These are phyloP conservation scores for Pseudois nayaur DNA, from an alignment of 2,113 vertebrate genomes.

Conservation along the genomic window DNA sequence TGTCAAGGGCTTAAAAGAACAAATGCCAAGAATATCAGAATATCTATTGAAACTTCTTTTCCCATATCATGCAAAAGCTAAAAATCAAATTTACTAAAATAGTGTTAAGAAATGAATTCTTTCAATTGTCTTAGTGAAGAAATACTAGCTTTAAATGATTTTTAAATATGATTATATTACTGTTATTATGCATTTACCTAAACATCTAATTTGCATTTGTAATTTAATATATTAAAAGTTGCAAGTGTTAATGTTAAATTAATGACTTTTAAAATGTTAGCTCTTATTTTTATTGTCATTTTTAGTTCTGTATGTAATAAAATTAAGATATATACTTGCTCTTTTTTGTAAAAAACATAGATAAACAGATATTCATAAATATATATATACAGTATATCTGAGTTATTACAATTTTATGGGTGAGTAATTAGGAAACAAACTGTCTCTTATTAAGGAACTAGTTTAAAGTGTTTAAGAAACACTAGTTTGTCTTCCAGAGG, in stretches of 20 bases:
- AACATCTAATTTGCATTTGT: not conserved
- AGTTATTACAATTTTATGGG: not conserved
- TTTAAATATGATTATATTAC: not conserved
- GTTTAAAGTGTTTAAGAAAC: not conserved
- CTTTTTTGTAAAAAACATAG: not conserved
- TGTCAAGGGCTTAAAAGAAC: not conserved
- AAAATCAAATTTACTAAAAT: slow-evolving; percentile 13
- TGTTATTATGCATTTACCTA: not conserved
- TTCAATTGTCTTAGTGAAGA: not conserved
- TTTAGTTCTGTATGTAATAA: not conserved
- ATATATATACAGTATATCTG: not conserved
- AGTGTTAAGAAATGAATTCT: not conserved
- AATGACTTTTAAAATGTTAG: not conserved
- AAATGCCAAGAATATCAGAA: not conserved
- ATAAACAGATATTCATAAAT: not conserved
- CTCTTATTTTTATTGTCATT: not conserved
- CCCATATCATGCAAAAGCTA: not conserved
- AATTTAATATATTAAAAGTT: not conserved
- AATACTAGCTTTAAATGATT: not conserved
- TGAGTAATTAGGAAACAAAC: not conserved
- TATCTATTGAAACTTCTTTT: not conserved
- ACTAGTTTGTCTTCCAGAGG: not conserved
- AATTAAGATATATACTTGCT: not conserved
- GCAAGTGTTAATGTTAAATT: not conserved
- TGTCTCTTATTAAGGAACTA: not conserved